Evolutionary conservation across 2,888 invertebrate genomes (phyloP), one percentile per base, ranked within the genome.

Genomic region (Amaurobius ferox): DNA sequence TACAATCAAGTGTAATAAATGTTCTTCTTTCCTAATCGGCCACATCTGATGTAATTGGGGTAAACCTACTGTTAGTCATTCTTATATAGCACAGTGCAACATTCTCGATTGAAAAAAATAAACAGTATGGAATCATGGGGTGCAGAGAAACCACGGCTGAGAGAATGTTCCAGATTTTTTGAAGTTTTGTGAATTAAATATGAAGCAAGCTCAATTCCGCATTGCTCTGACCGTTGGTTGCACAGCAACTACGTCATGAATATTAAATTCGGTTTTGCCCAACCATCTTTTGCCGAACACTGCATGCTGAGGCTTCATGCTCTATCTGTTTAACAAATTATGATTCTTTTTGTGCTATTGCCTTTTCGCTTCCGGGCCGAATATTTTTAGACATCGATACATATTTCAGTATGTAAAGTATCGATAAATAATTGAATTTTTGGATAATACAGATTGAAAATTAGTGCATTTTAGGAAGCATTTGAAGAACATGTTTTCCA

Each of bases 101-200:
- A n/a, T n/a, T 64, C 13, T 30, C 13, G 29, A 16, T 11, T 29
- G 6, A 64, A 64, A 23, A 29, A 11, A 1, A n/a, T 13, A 64
- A 28, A 26, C 13, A 29, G 7, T 26, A 29, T 11, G 7, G 29
- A 30, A 29, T 11, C 28, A 11, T 23, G 26, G 19, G 28, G n/a
- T n/a, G n/a, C n/a, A 40, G 68, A 40, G 61, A 83, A 74, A 72
- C 29, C 23, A 26, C 55, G 40, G 70, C 19, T 19, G 16, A 28
- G 16, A 23, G 16, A 29, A 35, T 67, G 79, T 35, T 70, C 76
- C 28, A 71, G 19, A 76, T 77, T 72, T n/a, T 67, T 61, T 30
- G 35, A 55, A 72, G 39, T 61, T 32, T 26, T 6, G 13, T 77
- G 71, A 55, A 85, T 85, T 71, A 78, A 40, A 85, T 85, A 85